Evolutionary conservation across 2,797 vertebrate genomes (phyloP).

Genomic region (Glyptemys insculpta): DNA sequence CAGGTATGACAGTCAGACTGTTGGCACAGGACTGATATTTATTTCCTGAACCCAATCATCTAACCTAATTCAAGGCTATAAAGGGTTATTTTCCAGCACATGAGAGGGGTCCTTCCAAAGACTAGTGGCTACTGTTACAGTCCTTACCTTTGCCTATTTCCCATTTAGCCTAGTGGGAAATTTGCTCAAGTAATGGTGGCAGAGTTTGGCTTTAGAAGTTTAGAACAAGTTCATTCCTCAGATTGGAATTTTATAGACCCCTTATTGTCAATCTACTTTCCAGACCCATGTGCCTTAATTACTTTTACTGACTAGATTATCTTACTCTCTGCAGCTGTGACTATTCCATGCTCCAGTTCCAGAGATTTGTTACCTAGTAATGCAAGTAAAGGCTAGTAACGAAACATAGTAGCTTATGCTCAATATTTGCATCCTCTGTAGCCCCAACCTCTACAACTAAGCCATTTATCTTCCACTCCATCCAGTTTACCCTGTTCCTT

Average conservation of each 20-base stretch:
- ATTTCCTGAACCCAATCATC: slow-evolving; percentile 37
- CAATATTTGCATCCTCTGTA: neutral
- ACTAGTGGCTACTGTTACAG: slow-evolving; percentile 1
- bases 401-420: neutral
- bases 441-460: accelerated
- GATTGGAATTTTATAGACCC: slow-evolving; percentile 45
- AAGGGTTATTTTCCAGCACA: slow-evolving; percentile 4
- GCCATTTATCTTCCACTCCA: accelerated
- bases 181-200: neutral
- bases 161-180: slow-evolving; percentile 28
- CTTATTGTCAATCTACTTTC: slow-evolving; percentile 55
- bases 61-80: neutral
- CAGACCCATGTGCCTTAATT: neutral
- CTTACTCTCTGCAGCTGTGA: accelerated
- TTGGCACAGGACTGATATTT: neutral
- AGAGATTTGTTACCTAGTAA: neutral
- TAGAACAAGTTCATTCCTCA: slow-evolving; percentile 48
- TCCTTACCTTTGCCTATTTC: slow-evolving; percentile 3
- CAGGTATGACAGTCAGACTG: neutral
- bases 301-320: neutral
- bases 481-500: accelerated
- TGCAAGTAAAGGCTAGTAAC: neutral
- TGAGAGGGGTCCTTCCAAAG: neutral
- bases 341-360: accelerated
- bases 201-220: neutral